Conservation (phyloP, 2,888 invertebrate genomes). For the Eledona agricola region DNA sequence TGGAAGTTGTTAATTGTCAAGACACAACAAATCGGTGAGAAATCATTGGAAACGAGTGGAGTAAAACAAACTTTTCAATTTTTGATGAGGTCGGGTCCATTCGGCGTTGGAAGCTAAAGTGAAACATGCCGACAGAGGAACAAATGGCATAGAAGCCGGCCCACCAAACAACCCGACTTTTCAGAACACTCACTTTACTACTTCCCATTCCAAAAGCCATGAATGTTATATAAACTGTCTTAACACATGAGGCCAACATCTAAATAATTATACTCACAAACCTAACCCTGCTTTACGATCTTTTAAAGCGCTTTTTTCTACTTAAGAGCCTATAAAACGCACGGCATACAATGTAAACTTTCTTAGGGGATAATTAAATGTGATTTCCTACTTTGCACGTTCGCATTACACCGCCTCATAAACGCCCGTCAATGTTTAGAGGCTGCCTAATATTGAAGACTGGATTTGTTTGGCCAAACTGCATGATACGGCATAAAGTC, state of each 20-base stretch:
- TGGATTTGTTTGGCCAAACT: constrained; percentile 23
- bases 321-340: constrained; percentile 36
- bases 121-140: constrained; percentile 35
- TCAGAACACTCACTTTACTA: constrained; percentile 38
- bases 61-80: constrained; percentile 17
- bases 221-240: constrained; percentile 43
- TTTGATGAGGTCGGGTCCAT: constrained; percentile 12
- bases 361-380: constrained; percentile 33
- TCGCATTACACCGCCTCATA: constrained; percentile 23
- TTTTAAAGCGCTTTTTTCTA: constrained; percentile 33
- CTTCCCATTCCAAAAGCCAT: constrained; percentile 41
- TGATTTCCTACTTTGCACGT: constrained; percentile 33
- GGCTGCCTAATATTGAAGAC: constrained; percentile 20
- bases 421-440: constrained; percentile 20
- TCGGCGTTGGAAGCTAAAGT: constrained; percentile 23
- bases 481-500: constrained; percentile 15
- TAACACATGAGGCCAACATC: constrained; percentile 43
- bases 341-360: constrained; percentile 33
- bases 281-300: constrained; percentile 32
- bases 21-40: no score
- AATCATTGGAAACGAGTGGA: constrained; percentile 1
- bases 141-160: constrained; percentile 30
- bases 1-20: no score
- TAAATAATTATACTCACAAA: constrained; percentile 44
- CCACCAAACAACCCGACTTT: constrained; percentile 39